Evolutionary conservation across 2,888 invertebrate genomes (phyloP), one percentile per base, ranked within the genome.

Genomic region (Agriopis aurantiaria): DNA sequence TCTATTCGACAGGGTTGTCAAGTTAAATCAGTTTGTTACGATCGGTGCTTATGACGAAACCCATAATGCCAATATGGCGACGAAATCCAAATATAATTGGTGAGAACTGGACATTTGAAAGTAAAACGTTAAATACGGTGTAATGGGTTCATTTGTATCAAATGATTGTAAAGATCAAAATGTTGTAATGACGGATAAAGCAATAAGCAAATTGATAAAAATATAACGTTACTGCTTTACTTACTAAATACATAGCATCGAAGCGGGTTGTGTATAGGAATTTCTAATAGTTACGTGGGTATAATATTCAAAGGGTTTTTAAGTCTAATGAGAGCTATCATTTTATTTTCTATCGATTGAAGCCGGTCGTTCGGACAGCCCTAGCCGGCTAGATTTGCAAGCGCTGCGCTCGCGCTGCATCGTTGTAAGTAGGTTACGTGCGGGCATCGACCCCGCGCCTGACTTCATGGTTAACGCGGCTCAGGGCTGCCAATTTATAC

Each of bases 401-500:
- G 85, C 86, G 82, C 80, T 85, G 85, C 83, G 80, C 66, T 69
- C 74, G 77, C 75, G 77, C 85, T 81, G 83, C 88, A 85, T 84
- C 85, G 87, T 84, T 85, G 88, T 88, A 93, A 90, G 91, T 94
- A 81, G 94, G 93, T 85, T 90, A 89, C 78, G 85, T 81, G 89
- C 89, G 94, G 84, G 83, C 93, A 84, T 89, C 87, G 93, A 93
- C 91, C 92, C 89, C 88, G 68, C 91, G 91, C 81, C 88, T 91
- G 90, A 85, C 90, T 91, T 93, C 94, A 94, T 91, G 94, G 94
- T 92, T 93, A 93, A 84, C 79, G 23, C 82, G 75, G 74, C 76
- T 73, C 81, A 83, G 82, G 78, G 83, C 69, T 82, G 72, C 49
- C 69, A 75, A 66, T 68, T 68, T 41, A 48, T 8, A 33, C 40